Evolutionary conservation across 2,888 invertebrate species (phyloP), one percentile per base, ranked within the genome.

Genomic region (Apamea sordens): DNA sequence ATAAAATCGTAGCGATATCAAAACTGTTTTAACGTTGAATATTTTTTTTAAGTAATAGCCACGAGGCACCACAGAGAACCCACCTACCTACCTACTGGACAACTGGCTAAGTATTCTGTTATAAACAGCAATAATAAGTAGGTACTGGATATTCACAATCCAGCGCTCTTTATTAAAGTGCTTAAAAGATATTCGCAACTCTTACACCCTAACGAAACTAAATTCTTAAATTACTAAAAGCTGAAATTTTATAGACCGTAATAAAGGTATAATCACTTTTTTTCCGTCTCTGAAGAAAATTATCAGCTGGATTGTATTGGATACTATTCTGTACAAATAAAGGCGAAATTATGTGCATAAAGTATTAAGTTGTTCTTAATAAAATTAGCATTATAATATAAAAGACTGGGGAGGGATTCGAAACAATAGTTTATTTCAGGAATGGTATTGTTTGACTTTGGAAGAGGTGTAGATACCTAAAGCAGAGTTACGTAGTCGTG

Each of bases 361-460:
- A 67, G 36, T 47, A 63, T 50, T 28, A 71, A 32, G 32, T 24
- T 32, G n/a, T 56, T 82, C 44, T 71, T 76, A 56, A 69, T 73
- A 73, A 53, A 82, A 86, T 83, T 71, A 13, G 13, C 76, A 82
- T 75, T 59, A 50, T 44, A 70, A 81, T 75, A 15, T 70, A 11
- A 10, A 82, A 63, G 41, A 64, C 64, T 41, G 18, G 10, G 32
- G n/a, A 73, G 44, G 28, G 53, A 56, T 82, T 71, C 41, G 3
- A 71, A 64, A 64, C 73, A 69, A 68, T 59, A 74, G 70, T 74
- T 64, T 70, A 82, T 61, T 74, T 67, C 15, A 61, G 70, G 10
- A 84, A 41, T 69, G 4, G 24, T 36, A 44, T 74, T 36, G 18
- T 82, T 74, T 67, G 32, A 53, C 13, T 73, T 65, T n/a, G 24